These are phyloP conservation scores for Lepus oiostolus DNA, from an alignment of 2,797 vertebrate genomes.

Conservation along the genomic window DNA sequence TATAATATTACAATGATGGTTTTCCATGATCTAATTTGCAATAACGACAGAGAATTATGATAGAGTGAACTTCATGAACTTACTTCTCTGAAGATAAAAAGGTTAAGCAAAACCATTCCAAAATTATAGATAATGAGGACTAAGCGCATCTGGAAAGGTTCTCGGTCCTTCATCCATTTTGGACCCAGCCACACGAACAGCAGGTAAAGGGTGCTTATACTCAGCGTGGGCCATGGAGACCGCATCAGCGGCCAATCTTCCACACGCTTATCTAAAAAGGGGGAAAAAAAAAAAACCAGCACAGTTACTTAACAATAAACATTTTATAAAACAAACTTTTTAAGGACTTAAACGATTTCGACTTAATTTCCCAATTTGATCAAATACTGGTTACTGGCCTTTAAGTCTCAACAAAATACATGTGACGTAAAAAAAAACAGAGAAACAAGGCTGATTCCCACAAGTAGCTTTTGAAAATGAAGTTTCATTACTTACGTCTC, in stretches of 20 bases:
- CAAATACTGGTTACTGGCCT: background rate
- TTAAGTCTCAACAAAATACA: background rate
- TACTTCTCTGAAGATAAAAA: conserved; percentile 99
- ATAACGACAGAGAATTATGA: background rate
- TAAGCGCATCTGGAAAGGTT: conserved; percentile 97
- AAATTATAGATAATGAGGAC: conserved; percentile 98
- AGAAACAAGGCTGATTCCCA: background rate
- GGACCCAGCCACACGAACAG: conserved; percentile 98
- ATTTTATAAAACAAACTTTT: background rate
- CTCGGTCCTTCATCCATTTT: conserved; percentile 97
- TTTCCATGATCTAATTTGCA: background rate
- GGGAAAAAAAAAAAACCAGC: conserved; percentile 74
- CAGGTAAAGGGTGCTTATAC: conserved; percentile 97
- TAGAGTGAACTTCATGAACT: conserved; percentile 62
- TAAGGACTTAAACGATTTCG: conserved; percentile 18
- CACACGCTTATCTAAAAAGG: conserved; percentile 95
- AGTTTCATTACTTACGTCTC: background rate
- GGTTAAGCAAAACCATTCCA: conserved; percentile 99
- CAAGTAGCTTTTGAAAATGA: conserved; percentile 32
- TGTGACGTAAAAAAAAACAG: background rate
- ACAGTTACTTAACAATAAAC: conserved; percentile 23
- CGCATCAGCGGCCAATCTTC: conserved; percentile 99
- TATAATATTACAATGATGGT: background rate
- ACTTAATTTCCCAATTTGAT: background rate
- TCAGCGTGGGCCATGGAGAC: conserved; percentile 95